These are phyloP conservation scores for Thecocarcelia acutangulata DNA, from an alignment of 2,888 invertebrate genomes.

Conservation along the genomic window DNA sequence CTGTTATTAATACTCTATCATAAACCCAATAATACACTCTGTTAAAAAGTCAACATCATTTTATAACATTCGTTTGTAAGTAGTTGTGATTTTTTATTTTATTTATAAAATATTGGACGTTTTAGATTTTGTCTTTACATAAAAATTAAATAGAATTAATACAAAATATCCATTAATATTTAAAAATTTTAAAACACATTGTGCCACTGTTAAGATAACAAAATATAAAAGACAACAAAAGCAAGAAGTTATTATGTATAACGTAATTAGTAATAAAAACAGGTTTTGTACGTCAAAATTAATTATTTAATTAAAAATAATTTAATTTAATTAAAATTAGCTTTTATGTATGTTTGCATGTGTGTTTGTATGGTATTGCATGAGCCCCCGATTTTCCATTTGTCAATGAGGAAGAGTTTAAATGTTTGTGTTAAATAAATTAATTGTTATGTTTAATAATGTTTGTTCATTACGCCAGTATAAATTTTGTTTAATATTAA, in stretches of 20 bases:
- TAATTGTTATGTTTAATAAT: slow-evolving; percentile 16
- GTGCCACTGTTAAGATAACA: slow-evolving; percentile 37
- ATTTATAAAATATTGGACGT: slow-evolving; percentile 64
- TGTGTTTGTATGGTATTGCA: slow-evolving; percentile 48
- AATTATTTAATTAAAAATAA: slow-evolving; percentile 28
- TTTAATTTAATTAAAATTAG: neutral
- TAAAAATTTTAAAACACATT: slow-evolving; percentile 38
- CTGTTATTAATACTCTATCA: no score
- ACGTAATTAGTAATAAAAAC: slow-evolving; percentile 31
- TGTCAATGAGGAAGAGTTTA: slow-evolving; percentile 46
- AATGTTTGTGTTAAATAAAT: slow-evolving; percentile 22
- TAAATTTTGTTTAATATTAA: slow-evolving; percentile 23
- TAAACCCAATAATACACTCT: neutral
- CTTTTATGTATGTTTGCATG: neutral
- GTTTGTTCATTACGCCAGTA: slow-evolving; percentile 12
- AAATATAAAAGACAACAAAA: slow-evolving; percentile 34
- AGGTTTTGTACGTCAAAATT: slow-evolving; percentile 55
- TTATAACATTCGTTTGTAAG: slow-evolving; percentile 55
- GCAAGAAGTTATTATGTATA: slow-evolving; percentile 8
- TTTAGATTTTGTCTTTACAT: slow-evolving; percentile 31
- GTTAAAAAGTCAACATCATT: slow-evolving; percentile 1
- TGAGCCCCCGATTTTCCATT: slow-evolving; percentile 48
- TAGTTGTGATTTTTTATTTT: slow-evolving; percentile 38
- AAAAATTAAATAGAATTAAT: slow-evolving; percentile 40
- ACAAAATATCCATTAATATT: slow-evolving; percentile 48